These are phyloP conservation scores for Amblyraja radiata DNA, from an alignment of 2,797 vertebrate genomes.

Conservation along the genomic window DNA sequence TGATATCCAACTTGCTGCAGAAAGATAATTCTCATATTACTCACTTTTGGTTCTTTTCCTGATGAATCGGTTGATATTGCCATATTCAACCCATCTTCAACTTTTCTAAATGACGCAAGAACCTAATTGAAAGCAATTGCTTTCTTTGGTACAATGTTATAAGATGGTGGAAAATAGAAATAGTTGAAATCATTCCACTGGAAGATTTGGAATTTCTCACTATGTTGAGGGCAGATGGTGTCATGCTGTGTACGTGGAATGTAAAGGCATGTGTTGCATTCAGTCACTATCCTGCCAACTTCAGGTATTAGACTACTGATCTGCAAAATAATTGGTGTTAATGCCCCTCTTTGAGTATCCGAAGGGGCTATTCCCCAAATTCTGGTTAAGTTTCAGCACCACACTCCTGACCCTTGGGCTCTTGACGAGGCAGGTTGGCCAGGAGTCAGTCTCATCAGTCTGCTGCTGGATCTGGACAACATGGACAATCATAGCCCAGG, in stretches of 20 bases:
- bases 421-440: too few relatives aligned
- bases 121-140: background rate
- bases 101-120: background rate
- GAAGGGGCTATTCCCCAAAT: too few relatives aligned
- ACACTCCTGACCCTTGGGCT: too few relatives aligned
- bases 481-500: too few relatives aligned
- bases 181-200: background rate
- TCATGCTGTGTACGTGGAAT: background rate
- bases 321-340: background rate
- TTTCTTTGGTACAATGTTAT: background rate
- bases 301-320: background rate
- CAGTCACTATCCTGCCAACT: background rate
- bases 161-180: background rate
- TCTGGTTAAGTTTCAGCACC: too few relatives aligned
- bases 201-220: background rate
- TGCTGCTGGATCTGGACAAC: too few relatives aligned
- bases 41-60: background rate
- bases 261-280: background rate
- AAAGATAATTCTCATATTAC: background rate
- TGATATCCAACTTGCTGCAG: background rate
- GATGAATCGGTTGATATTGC: background rate
- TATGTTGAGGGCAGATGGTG: background rate
- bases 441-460: too few relatives aligned
- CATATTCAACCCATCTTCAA: background rate
- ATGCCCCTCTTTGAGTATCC: too few relatives aligned